Evolutionary conservation across 2,113 vertebrate species (phyloP).

Genomic region (Taxidea taxus): DNA sequence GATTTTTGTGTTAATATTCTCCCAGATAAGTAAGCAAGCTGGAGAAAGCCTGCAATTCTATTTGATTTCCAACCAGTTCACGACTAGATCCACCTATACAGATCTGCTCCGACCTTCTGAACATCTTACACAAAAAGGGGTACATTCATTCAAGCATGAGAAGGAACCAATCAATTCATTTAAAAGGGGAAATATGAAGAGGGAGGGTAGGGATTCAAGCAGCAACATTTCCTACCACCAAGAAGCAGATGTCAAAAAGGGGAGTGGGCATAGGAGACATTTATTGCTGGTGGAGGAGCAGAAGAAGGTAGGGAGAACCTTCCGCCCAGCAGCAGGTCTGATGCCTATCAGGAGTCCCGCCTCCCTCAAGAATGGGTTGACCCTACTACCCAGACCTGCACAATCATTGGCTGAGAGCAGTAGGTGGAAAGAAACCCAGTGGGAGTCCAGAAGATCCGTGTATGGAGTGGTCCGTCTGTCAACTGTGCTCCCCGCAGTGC

Average conservation of each 20-base stretch:
- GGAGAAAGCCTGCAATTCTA: neutral
- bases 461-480: neutral
- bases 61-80: neutral
- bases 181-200: neutral
- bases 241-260: neutral
- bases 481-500: accelerated
- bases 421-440: too few species aligned
- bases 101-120: neutral
- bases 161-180: neutral
- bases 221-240: neutral
- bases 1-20: neutral
- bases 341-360: neutral
- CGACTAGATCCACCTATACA: neutral
- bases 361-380: neutral
- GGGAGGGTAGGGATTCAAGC: neutral
- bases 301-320: neutral
- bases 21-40: neutral
- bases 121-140: neutral
- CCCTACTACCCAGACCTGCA: too few species aligned
- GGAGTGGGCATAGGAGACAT: neutral
- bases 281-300: neutral
- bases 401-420: neutral
- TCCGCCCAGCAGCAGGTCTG: neutral
- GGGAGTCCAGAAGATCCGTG: neutral
- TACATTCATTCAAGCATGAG: neutral